Evolutionary conservation across 2,888 invertebrate species (phyloP), one percentile per base, ranked within the genome.

Genomic region (Parnassius orleans): DNA sequence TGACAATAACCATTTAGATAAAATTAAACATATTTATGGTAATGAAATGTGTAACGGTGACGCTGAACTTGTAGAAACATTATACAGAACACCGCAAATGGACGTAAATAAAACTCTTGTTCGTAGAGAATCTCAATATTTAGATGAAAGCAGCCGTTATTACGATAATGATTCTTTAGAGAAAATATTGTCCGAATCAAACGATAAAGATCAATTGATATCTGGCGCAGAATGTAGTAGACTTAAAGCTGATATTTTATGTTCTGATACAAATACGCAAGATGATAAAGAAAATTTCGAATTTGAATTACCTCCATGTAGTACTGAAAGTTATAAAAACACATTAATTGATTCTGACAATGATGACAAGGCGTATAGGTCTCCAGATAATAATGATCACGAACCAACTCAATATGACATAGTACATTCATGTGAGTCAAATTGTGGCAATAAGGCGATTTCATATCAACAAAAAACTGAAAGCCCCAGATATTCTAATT

Each of bases 51-150:
- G 80, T 63, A 78, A 71, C 60, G 73, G 80, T 72, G 81, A 85
- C 65, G 80, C 81, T 64, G 74, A 83, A 70, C 76, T 86, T 55
- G 79, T 86, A 44, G 83, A 90, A 69, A 84, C 83, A 14, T 76
- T 88, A 62, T 87, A 83, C 65, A 80, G 78, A 69, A 86, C 86
- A 57, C 84, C 88, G 59, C 84, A 88, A 76, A 86, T 83, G 80
- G 72, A 87, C 72, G 83, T 88, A 24, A 84, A 84, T 71, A 84
- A 81, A 78, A 83, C 82, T 41, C 76, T 88, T 33, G 66, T 74
- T 44, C 66, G 69, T 60, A 73, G 70, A 63, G 78, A 77, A 72
- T 72, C 73, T 72, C 72, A 66, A 10, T 65, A 63, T 55, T 52
- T 64, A 19, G 65, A 65, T 46, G 67, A 68, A 43, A 56, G 57